phyloP scores from a whole-genome alignment of 2,797 vertebrate species.

The Astyanax mexicanus region DNA sequence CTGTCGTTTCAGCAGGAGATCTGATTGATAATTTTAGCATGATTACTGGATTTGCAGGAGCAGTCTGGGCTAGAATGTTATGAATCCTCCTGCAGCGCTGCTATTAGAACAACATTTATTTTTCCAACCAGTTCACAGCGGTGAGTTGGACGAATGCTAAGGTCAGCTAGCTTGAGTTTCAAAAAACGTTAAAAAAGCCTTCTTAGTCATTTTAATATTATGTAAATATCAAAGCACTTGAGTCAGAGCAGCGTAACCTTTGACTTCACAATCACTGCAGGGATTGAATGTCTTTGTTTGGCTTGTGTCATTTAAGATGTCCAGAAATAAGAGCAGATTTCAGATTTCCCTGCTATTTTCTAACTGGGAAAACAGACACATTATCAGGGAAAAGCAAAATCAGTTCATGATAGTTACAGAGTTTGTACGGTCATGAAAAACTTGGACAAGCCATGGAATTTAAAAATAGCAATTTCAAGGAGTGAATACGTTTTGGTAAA shows the following conservation, averaged over 20 bases:
- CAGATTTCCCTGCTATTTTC: neutral
- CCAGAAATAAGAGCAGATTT: slow-evolving; percentile 15
- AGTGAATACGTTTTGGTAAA: too few relatives aligned
- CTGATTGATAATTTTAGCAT: neutral
- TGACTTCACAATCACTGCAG: slow-evolving; percentile 30
- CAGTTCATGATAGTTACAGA: neutral
- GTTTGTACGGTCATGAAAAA: too few relatives aligned
- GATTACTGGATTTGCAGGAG: neutral
- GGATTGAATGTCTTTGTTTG: slow-evolving; percentile 21
- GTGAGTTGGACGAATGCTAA: slow-evolving; percentile 31
- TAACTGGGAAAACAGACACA: neutral
- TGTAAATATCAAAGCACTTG: neutral
- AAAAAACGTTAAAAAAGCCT: neutral
- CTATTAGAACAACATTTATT: slow-evolving; percentile 21
- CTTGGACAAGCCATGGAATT: too few relatives aligned
- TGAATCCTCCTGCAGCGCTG: slow-evolving; percentile 14
- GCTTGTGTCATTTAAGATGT: slow-evolving; percentile 3
- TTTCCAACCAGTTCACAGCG: neutral
- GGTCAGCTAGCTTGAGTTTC: slow-evolving; percentile 9
- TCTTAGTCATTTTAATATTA: slow-evolving; percentile 15
- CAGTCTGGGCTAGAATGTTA: neutral
- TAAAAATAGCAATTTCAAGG: too few relatives aligned
- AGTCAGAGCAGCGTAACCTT: slow-evolving; percentile 25
- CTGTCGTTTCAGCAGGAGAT: neutral
- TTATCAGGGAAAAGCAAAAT: neutral